Evolutionary conservation across 1,140 invertebrate genomes (phyloP), one percentile per base, ranked within the genome.

Genomic region (Drosophila kanapiae): DNA sequence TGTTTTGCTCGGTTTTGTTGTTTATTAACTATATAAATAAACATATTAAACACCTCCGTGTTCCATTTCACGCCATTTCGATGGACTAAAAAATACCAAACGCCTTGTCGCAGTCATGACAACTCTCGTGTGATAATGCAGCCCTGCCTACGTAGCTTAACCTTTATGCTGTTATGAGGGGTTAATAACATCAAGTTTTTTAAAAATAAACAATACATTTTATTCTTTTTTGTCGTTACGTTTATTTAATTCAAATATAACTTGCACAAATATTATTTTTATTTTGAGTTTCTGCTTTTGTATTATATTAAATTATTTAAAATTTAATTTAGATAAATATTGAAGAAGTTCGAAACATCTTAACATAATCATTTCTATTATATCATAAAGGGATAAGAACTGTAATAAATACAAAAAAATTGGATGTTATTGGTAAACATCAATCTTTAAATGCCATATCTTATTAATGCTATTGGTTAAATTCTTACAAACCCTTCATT

Each of bases 31-130:
- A n/a, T n/a, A n/a, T n/a, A 23, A 23, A 23, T 23, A 23, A 23
- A 23, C 3, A 23, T 2, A 23, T 2, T 23, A 23, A 2, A 23
- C 3, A 1, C 23, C 23, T 23, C 23, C 23, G 23, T 23, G 23
- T 23, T 23, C 23, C 23, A 23, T 23, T 23, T 23, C 23, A 1
- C 23, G 3, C 23, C 23, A 3, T 23, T 23, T 23, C 23, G 23
- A 64, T 13, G 45, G 9, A 16, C 72, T 63, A 75, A 72, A 74
- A 74, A 64, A 51, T 57, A 49, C 58, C 58, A 64, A 56, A 51
- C 5, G 33, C 10, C 1, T 4, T 11, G 2, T 18, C 0, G 7
- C 1, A 23, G 3, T 5, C n/a, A n/a, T 71, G 75, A 40, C 71
- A 67, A 42, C 71, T 16, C 62, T 75, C 8, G 8, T 7, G 4